Evolutionary conservation across 2,888 invertebrate genomes (phyloP).

Genomic region (Tenthredo scrophulariae): DNA sequence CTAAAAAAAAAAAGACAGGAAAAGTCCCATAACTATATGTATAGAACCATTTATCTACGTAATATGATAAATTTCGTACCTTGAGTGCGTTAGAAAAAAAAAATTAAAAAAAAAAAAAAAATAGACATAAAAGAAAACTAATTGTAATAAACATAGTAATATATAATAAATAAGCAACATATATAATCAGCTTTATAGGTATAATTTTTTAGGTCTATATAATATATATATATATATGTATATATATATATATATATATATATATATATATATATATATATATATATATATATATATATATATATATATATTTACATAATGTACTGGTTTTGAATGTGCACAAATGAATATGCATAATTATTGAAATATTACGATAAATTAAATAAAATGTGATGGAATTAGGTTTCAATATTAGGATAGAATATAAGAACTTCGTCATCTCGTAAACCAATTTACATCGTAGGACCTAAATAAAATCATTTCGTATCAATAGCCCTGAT

Average conservation of each 20-base stretch:
- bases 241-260: slow-evolving; percentile 56
- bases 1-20: background rate
- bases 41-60: slow-evolving; percentile 6
- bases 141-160: slow-evolving; percentile 45
- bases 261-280: background rate
- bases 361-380: background rate
- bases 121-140: slow-evolving; percentile 66
- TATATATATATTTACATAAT: background rate
- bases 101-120: slow-evolving; percentile 68
- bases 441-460: background rate
- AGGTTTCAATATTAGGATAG: background rate
- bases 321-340: slow-evolving; percentile 4
- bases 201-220: slow-evolving; percentile 56
- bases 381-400: slow-evolving; percentile 11
- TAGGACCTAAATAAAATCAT: background rate
- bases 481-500: background rate
- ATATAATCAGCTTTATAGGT: slow-evolving; percentile 66
- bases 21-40: slow-evolving; percentile 3
- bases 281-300: slow-evolving; percentile 56
- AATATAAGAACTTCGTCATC: background rate
- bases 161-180: slow-evolving; percentile 73
- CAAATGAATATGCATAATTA: slow-evolving; percentile 3
- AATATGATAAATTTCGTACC: slow-evolving; percentile 11
- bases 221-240: slow-evolving; percentile 66
- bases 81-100: background rate